Base-by-base conservation (phyloP, 2,797 vertebrate species). In the Sebastes oblongus region DNA sequence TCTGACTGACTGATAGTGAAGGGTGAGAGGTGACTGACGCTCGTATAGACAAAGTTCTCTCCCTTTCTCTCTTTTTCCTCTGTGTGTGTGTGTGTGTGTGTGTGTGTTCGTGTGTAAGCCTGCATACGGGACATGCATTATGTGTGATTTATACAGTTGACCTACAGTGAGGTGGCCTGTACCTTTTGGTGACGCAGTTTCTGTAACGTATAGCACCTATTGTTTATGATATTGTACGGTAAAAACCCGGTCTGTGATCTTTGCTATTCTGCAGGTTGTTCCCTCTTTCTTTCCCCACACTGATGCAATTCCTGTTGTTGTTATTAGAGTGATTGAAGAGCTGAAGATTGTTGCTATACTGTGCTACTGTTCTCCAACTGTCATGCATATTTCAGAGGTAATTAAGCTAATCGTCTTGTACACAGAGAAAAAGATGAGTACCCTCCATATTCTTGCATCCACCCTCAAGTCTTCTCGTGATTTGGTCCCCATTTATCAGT, bases 401-500 rank as follows among this genome's bases (percentile, higher is more conserved):
- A 80, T 89, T 85, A 60, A 16, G 42, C 69, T 20, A 82, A 87
- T 86, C 22, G 54, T 81, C n/a, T 62, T 52, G 20, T 80, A 77
- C 75, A 39, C 24, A 69, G n/a, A 60, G 18, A 78, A 61, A 67
- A 61, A 46, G 39, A 59, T 61, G 30, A 65, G 16, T 32, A 18
- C 66, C 62, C 59, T 77, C 24, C 59, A 56, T 42, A 60, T 80
- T 81, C 65, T 71, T 81, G 66, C 71, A 74, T 72, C 72, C 16
- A 65, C 52, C 77, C 67, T 80, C 22, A 56, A 69, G 72, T 70
- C 75, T 79, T 46, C 69, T 66, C 68, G 32, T 71, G 80, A 90
- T 81, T 90, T 71, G 32, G 75, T 77, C 62, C 80, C 66, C 32
- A 76, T 82, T 90, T 83, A 89, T 91, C 81, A 86, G 72, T 61